Conservation (phyloP, 2,888 invertebrate species). For the Lithophane leautieri region DNA sequence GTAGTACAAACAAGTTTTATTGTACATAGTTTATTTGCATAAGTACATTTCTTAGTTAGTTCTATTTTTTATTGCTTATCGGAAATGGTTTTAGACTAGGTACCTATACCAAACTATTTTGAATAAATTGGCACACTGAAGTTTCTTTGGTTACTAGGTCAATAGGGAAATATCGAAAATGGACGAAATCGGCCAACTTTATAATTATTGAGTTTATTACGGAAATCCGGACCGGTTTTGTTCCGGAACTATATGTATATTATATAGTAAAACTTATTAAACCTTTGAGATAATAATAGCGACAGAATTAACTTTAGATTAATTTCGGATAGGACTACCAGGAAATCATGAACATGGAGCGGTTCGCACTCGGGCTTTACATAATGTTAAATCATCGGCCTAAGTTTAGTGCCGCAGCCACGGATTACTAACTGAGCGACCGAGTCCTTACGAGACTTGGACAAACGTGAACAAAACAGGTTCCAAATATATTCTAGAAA, state of each 20-base stretch:
- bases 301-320: constrained; percentile 32
- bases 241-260: constrained; percentile 41
- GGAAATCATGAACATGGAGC: constrained; percentile 41
- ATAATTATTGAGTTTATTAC: constrained; percentile 20
- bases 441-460: constrained; percentile 15
- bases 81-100: background rate
- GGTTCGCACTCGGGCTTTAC: background rate
- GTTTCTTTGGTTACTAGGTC: constrained; percentile 9
- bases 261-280: constrained; percentile 14
- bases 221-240: constrained; percentile 40
- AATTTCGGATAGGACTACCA: constrained; percentile 51
- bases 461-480: constrained; percentile 5
- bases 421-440: background rate
- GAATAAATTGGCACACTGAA: background rate
- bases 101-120: background rate
- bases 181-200: constrained; percentile 15
- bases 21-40: background rate
- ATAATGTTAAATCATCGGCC: constrained; percentile 24
- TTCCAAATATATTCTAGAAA: constrained; percentile 23
- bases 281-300: constrained; percentile 23
- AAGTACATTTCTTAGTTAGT: background rate
- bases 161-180: constrained; percentile 30
- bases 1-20: background rate
- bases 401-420: constrained; percentile 13
- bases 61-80: constrained; percentile 12